Base-by-base conservation (phyloP, 2,113 vertebrate genomes). In the Hydropotes inermis region DNA sequence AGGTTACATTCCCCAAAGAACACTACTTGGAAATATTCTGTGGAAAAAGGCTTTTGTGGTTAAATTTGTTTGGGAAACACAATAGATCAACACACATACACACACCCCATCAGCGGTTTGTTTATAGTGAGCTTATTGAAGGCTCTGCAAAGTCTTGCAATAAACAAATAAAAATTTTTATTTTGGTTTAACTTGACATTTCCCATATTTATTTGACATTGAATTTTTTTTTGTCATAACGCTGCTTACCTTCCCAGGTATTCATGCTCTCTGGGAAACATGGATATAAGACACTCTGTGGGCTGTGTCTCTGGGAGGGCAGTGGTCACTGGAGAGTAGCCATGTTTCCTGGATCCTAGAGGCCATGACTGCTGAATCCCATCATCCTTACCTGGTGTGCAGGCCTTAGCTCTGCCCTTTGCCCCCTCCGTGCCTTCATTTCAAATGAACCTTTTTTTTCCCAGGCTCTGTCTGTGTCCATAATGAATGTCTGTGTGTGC, bases 61-160 rank as follows among this genome's bases (percentile, higher is more conserved):
- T 58, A 91, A 25, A 95, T 89, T 58, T 95, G 70, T 96, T 47
- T 95, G 87, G 36, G 33, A 87, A 50, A 84, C 58, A 70, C 54
- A 91, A 52, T 33, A 74, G 55, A 85, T 27, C 1, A 5, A 82
- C 61, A 74, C 47, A 89, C 30, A 94, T 0, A 76, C 50, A 84
- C 25, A 78, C 9, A 74, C 2, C 27, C 3, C 27, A 15, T 89
- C 19, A 28, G 52, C 0, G 2, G 33, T 93, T 91, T 39, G 85
- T 61, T 81, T 94, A 10, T 79, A 74, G 1, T 30, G 58, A 76
- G 50, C 47, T 86, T 89, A 54, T 14, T 33, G 54, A 90, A 96
- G 74, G 64, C 54, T 93, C 91, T 95, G 89, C 96, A 67, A 93
- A 97, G 78, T 93, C 60, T 74, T 93, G 23, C 28, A 83, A 79